Base-by-base conservation (phyloP, 2,113 vertebrate species). In the Paramormyrops kingsleyae region DNA sequence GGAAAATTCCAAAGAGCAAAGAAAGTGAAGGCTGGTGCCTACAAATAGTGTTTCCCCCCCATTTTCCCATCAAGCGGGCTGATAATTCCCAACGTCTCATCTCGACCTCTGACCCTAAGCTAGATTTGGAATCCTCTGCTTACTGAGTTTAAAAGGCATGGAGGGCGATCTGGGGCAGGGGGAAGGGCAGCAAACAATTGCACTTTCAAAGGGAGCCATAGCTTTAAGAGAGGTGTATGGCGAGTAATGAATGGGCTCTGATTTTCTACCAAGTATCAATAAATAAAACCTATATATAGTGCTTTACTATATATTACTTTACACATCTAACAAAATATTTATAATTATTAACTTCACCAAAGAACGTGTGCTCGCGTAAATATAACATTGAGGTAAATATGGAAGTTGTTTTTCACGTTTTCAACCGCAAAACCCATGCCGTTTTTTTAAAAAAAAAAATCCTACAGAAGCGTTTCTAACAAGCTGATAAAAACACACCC, bases 101-200 rank as follows among this genome's bases (percentile, higher is more conserved):
- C 89, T 89, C 88, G 83, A 94, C 94, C 92, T 92, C 87, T 92
- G 91, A 93, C 91, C 92, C 86, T 66, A 31, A 12, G 27, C 88
- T 88, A 88, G 90, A 91, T 91, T 53, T 89, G 91, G 93, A 92
- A 89, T 84, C 53, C 59, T 91, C 85, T 88, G 47, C 44, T 50
- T 74, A 31, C 87, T 89, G 87, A 83, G 80, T 59, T 89, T 90
- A 89, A 91, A 93, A 92, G 91, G 90, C 90, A 90, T 47, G 9
- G 15, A 91, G 92, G 90, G 83, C 89, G 92, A 62, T 70, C 44
- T 35, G 52, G 70, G 70, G 49, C 90, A 90, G 66, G 59, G 53
- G 87, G 89, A 89, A 90, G 62, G 91, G 89, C 47, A 35, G 50
- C 56, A 88, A 90, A 92, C 91, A 90, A 90, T 89, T 88, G 70